Percentiles rank a stretch among this genome's conserved stretches.
Conservation (phyloP, 2,113 vertebrate species). For the Perccottus glenii region DNA sequence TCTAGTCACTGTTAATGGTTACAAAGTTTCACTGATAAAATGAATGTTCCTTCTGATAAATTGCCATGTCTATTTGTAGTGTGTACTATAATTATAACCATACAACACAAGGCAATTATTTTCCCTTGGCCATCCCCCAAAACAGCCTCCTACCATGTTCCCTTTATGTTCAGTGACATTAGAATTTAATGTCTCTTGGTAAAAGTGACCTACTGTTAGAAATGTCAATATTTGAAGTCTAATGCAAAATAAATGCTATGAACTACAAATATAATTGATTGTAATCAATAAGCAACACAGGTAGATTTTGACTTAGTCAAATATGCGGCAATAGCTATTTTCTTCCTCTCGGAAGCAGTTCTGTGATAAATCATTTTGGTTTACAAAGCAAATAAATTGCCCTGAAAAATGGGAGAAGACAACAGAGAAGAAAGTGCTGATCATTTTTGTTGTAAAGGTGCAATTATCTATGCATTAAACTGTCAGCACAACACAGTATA, state of each 20-base stretch:
- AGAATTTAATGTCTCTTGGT: constrained; percentile 23
- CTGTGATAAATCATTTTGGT: constrained; percentile 52
- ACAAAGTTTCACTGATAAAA: constrained; percentile 30
- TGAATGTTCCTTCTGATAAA: constrained; percentile 41
- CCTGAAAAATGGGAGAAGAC: constrained; percentile 31
- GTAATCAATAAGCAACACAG: constrained; percentile 46
- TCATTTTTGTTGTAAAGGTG: constrained; percentile 45
- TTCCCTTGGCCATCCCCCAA: constrained; percentile 39
- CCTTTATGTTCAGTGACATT: constrained; percentile 41
- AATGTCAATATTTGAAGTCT: constrained; percentile 18
- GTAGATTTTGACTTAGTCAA: constrained; percentile 23
- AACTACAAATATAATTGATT: constrained; percentile 29
- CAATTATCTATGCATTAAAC: constrained; percentile 61
- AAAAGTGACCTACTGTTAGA: background rate
- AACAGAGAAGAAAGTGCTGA: constrained; percentile 55
- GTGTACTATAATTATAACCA: constrained; percentile 31
- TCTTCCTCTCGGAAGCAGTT: constrained; percentile 15
- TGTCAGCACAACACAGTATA: constrained; percentile 42
- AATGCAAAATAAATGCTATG: constrained; percentile 30
- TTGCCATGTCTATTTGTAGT: constrained; percentile 37
- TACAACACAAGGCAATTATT: constrained; percentile 37
- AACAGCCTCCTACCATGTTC: constrained; percentile 32
- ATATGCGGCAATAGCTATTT: constrained; percentile 20
- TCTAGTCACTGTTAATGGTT: constrained; percentile 15
- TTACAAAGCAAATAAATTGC: constrained; percentile 52